phyloP scores from a whole-genome alignment of 2,797 vertebrate species.

The Tamandua tetradactyla region DNA sequence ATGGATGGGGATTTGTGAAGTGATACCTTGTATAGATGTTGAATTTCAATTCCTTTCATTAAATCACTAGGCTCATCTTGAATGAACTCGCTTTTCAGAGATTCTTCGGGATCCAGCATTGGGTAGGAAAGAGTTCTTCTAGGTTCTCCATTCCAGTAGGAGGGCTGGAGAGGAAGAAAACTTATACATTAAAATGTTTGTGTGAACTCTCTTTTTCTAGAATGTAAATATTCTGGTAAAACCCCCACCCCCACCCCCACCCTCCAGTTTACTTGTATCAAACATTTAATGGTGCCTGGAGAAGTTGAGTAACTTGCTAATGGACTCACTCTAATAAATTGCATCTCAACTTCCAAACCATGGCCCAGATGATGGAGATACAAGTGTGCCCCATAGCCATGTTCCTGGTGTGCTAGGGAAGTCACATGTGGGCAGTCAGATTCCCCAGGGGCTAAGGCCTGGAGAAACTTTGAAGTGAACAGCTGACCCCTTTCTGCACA shows the following conservation, averaged over 20 bases:
- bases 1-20: not conserved
- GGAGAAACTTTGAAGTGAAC: not conserved
- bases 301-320: not conserved
- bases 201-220: not conserved
- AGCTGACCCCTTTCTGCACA: not conserved
- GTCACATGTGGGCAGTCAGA: not conserved
- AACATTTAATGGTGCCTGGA: not conserved
- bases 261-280: not conserved
- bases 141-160: conserved; percentile 91
- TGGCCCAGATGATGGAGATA: not conserved
- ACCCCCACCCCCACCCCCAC: not conserved
- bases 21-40: conserved; percentile 93
- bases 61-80: conserved; percentile 93
- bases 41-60: conserved; percentile 94
- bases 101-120: conserved; percentile 90
- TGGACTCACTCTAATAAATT: not conserved
- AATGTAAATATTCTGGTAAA: not conserved
- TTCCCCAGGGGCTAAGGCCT: not conserved
- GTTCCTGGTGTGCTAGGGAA: not conserved
- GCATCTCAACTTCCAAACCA: not conserved
- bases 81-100: conserved; percentile 90
- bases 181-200: not conserved
- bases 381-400: no score
- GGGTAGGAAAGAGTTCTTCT: conserved; percentile 86
- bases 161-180: conserved; percentile 87